Percentiles rank a stretch among this genome's conserved stretches.
These are phyloP conservation scores for Automeris io DNA, from an alignment of 2,888 invertebrate genomes.

Conservation along the genomic window DNA sequence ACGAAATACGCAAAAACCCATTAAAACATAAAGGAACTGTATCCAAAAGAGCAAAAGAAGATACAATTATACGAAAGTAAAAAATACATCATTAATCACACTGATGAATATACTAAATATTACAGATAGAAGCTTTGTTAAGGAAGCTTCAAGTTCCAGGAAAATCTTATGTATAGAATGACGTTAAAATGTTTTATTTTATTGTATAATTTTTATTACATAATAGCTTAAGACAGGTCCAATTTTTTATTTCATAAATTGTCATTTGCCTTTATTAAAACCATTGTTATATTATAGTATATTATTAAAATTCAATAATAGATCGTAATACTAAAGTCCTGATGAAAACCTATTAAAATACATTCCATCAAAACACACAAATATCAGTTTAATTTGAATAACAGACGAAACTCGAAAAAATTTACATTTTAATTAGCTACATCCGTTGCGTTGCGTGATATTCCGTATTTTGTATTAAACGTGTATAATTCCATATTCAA, in stretches of 20 bases:
- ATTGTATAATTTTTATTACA: no score
- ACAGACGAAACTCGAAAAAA: slow-evolving; percentile 4
- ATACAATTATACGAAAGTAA: slow-evolving; percentile 41
- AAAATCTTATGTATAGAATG: slow-evolving; percentile 3
- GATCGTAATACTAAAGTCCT: no score
- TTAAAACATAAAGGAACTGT: slow-evolving; percentile 37
- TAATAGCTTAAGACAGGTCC: no score
- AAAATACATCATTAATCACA: slow-evolving; percentile 58
- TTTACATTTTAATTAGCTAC: slow-evolving; percentile 7
- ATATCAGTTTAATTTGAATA: background rate
- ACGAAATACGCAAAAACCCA: slow-evolving; percentile 49
- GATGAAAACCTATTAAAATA: no score
- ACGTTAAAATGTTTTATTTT: no score
- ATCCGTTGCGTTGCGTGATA: slow-evolving; percentile 10
- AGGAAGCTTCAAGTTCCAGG: background rate
- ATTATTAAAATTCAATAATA: no score
- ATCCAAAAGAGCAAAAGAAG: slow-evolving; percentile 36
- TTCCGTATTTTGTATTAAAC: slow-evolving; percentile 11
- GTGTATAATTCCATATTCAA: slow-evolving; percentile 17
- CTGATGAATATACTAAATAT: slow-evolving; percentile 59
- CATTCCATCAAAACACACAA: background rate
- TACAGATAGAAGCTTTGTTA: slow-evolving; percentile 2
- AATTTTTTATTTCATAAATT: no score
- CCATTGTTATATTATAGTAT: no score
- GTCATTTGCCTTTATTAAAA: no score